Evolutionary conservation across 1,140 invertebrate species (phyloP).

Genomic region (Maniola jurtina): DNA sequence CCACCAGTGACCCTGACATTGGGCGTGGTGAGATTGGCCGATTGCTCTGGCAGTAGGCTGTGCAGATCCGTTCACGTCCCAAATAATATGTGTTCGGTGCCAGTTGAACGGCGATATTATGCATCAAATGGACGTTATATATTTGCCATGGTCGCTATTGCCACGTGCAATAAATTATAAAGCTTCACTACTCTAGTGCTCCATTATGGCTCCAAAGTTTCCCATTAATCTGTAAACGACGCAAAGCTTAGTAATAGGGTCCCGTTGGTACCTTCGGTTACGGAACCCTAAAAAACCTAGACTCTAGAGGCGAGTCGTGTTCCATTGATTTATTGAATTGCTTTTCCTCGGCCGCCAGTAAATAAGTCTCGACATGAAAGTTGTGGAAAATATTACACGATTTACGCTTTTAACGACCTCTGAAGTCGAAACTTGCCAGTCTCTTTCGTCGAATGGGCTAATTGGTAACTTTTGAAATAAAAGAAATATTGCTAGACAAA

Average conservation of each 20-base stretch:
- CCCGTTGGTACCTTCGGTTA: no score
- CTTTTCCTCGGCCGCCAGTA: constrained; percentile 16
- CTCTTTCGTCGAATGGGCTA: neutral
- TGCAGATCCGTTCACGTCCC: neutral
- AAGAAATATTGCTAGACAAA: no score
- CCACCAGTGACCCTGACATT: no score
- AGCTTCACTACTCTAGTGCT: no score
- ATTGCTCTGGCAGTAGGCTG: neutral
- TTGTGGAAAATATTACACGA: constrained; percentile 14
- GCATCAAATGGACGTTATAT: neutral
- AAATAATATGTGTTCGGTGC: neutral
- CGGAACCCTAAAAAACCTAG: no score
- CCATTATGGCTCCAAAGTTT: no score
- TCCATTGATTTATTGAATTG: constrained; percentile 18
- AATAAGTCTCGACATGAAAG: constrained; percentile 13
- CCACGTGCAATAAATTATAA: no score
- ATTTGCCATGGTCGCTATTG: no score
- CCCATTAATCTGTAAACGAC: no score
- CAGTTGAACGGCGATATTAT: neutral
- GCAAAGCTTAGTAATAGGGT: no score
- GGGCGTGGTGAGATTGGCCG: neutral
- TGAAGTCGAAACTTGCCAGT: no score
- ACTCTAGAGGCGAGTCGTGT: constrained; percentile 4
- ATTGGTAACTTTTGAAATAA: neutral
- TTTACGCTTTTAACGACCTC: neutral